Evolutionary conservation across 2,113 vertebrate genomes (phyloP).

Genomic region (Pandion haliaetus): DNA sequence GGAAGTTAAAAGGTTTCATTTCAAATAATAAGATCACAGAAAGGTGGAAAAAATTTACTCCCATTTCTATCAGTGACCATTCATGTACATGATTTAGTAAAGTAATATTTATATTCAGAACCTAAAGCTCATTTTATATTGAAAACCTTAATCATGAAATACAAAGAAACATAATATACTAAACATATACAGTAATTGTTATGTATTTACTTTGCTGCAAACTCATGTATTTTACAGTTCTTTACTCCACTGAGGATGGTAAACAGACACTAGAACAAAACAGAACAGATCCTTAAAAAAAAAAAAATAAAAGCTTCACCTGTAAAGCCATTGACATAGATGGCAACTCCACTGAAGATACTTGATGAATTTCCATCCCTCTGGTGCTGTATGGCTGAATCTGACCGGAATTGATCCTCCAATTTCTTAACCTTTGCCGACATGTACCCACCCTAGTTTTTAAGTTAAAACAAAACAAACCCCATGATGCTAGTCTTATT

Average conservation of each 20-base stretch:
- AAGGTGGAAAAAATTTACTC: not conserved
- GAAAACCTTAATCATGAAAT: not conserved
- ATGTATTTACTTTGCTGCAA: not conserved
- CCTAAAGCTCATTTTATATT: not conserved
- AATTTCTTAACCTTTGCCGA: constrained; percentile 92
- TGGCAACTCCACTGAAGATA: constrained; percentile 92
- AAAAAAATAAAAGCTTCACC: constrained; percentile 74
- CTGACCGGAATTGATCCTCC: constrained; percentile 91
- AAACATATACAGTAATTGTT: not conserved
- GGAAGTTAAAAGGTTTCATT: not conserved
- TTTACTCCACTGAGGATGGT: not conserved
- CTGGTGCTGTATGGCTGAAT: constrained; percentile 83
- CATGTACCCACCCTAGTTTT: constrained; percentile 91
- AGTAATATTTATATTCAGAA: not conserved
- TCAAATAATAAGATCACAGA: not conserved
- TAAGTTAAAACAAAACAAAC: constrained; percentile 17
- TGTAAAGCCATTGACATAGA: constrained; percentile 97
- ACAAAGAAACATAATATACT: not conserved
- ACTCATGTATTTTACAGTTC: not conserved
- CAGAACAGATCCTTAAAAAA: not conserved
- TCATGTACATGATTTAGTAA: not conserved
- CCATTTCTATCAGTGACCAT: not conserved
- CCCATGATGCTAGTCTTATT: not conserved
- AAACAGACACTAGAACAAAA: not conserved
- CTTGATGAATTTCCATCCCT: constrained; percentile 82